These are phyloP conservation scores for Furcifer pardalis DNA, from an alignment of 2,797 vertebrate species.

Conservation along the genomic window DNA sequence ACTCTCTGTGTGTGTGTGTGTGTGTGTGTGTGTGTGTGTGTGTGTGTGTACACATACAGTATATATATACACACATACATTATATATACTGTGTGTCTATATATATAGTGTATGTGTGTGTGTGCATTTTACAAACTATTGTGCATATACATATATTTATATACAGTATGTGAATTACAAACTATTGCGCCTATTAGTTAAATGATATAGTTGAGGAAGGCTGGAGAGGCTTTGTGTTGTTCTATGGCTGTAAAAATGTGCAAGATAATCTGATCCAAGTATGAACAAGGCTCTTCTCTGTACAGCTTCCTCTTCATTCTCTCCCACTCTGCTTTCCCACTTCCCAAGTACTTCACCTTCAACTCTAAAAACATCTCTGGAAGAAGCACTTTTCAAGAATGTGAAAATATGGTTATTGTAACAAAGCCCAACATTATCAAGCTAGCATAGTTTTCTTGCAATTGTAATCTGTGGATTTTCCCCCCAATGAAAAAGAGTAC, in stretches of 20 bases:
- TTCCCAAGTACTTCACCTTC: conserved; percentile 2
- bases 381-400: not conserved
- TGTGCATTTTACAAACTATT: too few species aligned
- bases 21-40: too few species aligned
- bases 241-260: conserved; percentile 48
- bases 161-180: too few species aligned
- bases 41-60: not conserved
- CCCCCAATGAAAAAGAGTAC: not conserved
- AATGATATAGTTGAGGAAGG: conserved; percentile 68
- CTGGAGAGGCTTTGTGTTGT: conserved; percentile 37
- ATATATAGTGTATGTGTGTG: conserved; percentile 62
- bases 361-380: conserved; percentile 1
- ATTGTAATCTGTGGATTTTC: conserved; percentile 10
- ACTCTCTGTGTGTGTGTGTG: too few species aligned
- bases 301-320: not conserved
- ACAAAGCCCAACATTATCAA: not conserved
- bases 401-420: accelerated
- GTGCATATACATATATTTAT: too few species aligned
- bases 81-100: not conserved
- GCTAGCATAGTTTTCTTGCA: not conserved
- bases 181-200: conserved; percentile 75
- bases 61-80: not conserved
- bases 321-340: accelerated
- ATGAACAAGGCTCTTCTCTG: conserved; percentile 22
- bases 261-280: conserved; percentile 46